Evolutionary conservation across 2,888 invertebrate genomes (phyloP).

Genomic region (Sepioteuthis lessoniana): DNA sequence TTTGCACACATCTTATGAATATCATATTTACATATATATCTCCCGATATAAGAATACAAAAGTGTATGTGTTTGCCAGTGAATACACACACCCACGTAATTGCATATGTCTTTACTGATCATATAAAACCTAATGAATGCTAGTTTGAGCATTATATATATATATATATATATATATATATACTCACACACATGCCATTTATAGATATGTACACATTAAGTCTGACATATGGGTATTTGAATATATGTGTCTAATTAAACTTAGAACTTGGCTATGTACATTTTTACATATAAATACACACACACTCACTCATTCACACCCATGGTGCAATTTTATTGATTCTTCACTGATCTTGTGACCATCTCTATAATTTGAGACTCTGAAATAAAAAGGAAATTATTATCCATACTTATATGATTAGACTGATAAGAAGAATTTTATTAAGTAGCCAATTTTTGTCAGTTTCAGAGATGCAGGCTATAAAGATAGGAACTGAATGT

Average conservation of each 20-base stretch:
- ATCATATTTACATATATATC: too few relatives aligned
- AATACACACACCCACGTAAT: too few relatives aligned
- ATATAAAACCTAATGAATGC: too few relatives aligned
- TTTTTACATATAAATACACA: background rate
- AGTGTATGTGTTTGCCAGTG: too few relatives aligned
- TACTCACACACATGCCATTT: background rate
- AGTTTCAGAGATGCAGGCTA: background rate
- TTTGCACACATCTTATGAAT: too few relatives aligned
- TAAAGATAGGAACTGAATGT: background rate
- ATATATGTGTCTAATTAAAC: background rate
- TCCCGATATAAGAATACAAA: too few relatives aligned
- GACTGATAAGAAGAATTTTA: background rate
- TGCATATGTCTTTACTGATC: too few relatives aligned
- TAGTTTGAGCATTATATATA: too few relatives aligned
- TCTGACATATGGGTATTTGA: background rate
- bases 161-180: background rate
- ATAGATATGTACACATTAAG: background rate
- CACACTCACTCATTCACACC: background rate
- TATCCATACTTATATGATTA: background rate
- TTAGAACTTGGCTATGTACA: background rate
- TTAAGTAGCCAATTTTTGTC: background rate
- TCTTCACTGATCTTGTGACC: background rate
- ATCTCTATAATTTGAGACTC: background rate
- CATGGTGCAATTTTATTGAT: background rate
- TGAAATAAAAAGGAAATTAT: conserved; percentile 10